Evolutionary conservation across 2,113 vertebrate genomes (phyloP), one percentile per base, ranked within the genome.

Genomic region (Glareola pratincola): DNA sequence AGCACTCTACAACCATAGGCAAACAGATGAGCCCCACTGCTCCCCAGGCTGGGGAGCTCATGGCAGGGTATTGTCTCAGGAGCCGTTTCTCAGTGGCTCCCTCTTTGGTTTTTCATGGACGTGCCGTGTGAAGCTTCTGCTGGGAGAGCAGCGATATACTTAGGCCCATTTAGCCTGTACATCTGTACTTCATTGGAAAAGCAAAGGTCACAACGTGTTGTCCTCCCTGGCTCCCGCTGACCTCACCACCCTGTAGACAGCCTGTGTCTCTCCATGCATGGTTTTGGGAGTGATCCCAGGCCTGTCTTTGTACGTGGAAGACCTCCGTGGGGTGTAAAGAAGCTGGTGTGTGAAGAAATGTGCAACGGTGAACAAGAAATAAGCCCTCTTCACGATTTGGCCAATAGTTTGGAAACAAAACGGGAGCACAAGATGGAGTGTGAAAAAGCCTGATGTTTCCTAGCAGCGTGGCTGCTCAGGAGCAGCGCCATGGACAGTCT

Each of bases 131-230:
- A 41, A 53, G 39, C 3, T 53, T 32, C 24, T 41, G 2, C 29
- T 16, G 54, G 73, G n/a, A 59, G 21, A 39, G 47, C 73, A 57
- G 72, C 2, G 5, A 1, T 29, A 4, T 4, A 1, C 32, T 5
- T 5, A 1, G 47, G 41, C 19, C 3, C 1, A 0, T 6, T 27
- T 7, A 3, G 36, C 29, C 10, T 14, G 1, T 54, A 32, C n/a
- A 39, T 64, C 56, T 36, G 27, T 29, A 3, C 48, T 8, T 56
- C 37, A 1, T 0, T 34, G 54, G 24, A 17, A 21, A 14, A 36
- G 24, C 67, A 24, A 3, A 24, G 51, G 32, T 14, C 16, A 6
- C 45, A 2, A 17, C 3, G 30, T 24, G 26, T 20, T n/a, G 47
- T 69, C 36, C 36, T 50, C 26, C 53, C 53, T 4, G 0, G 14